Conservation (phyloP, 2,888 invertebrate species). For the Euphydryas editha region DNA sequence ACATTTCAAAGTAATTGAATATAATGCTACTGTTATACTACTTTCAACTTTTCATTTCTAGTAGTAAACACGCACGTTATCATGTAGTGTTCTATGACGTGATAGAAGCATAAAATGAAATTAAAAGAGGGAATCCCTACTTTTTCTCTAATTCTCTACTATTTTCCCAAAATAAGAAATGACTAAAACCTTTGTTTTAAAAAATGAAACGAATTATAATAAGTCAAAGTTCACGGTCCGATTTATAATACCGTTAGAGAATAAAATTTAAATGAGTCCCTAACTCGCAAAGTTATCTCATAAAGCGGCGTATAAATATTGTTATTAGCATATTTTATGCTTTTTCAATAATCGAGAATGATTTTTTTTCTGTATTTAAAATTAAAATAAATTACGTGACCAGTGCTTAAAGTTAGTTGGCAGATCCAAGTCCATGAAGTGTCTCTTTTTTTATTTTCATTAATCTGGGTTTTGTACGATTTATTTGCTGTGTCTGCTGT, state of each 20-base stretch:
- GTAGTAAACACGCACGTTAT: too few species aligned
- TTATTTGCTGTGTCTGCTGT: too few species aligned
- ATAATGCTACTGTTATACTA: neutral
- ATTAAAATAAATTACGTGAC: neutral
- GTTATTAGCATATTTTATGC: constrained; percentile 17
- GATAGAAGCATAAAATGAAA: too few species aligned
- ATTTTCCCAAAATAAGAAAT: too few species aligned
- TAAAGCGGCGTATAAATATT: constrained; percentile 26
- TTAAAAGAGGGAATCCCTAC: too few species aligned
- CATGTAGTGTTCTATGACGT: too few species aligned
- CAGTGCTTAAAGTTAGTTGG: constrained; percentile 7
- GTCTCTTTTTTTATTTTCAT: constrained; percentile 13
- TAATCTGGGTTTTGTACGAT: too few species aligned
- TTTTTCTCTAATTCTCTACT: too few species aligned
- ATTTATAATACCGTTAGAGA: neutral
- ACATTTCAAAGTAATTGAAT: too few species aligned
- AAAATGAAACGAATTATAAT: neutral
- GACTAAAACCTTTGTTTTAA: too few species aligned
- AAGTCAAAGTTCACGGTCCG: neutral
- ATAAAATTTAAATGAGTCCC: neutral
- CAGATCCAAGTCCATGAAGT: constrained; percentile 14
- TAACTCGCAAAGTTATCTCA: constrained; percentile 18
- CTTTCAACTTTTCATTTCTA: too few species aligned
- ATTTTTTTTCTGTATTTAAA: neutral
- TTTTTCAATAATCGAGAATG: constrained; percentile 15